Evolutionary conservation across 2,113 vertebrate species (phyloP), one percentile per base, ranked within the genome.

Genomic region (Heterotis niloticus): DNA sequence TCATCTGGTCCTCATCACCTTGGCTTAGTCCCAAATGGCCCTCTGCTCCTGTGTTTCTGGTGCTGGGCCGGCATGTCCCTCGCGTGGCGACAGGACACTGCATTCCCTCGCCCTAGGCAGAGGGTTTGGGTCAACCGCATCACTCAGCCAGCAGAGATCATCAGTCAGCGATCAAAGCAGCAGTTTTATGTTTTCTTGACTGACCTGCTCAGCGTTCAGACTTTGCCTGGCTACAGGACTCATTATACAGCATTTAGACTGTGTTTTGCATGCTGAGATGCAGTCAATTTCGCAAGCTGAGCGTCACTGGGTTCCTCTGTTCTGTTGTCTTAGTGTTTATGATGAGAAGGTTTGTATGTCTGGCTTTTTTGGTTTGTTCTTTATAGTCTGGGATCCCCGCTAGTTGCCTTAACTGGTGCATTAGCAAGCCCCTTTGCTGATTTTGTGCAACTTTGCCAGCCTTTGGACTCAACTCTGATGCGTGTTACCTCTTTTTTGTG

Each of bases 1-100:
- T 71, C 77, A 62, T 78, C 77, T 78, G 77, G 56, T 29, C 34
- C 77, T 34, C 54, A 71, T 71, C 2, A 20, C 4, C 67, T 24
- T 7, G 7, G 34, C 34, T 44, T 44, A 7, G 3, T 4, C 34
- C 34, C 34, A 44, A 44, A 44, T 44, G 34, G 34, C 34, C 34
- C 34, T 44, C 34, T 44, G 34, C 34, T 44, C 70, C 28, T 24
- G 44, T 24, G 9, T 24, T 20, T 7, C 34, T 2, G 34, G 34
- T 44, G 34, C 7, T 2, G 34, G 34, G 34, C 34, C 7, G 34
- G 34, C 34, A 2, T 4, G 34, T 7, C 7, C 34, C 34, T 44
- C 34, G 7, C 34, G 34, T 28, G 16, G 26, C 23, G 13, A 10
- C 66, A 28, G 66, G 23, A 26, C 65, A 67, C 20, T 14, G 65